Evolutionary conservation across 2,888 invertebrate genomes (phyloP).

Genomic region (Mamestra brassicae): DNA sequence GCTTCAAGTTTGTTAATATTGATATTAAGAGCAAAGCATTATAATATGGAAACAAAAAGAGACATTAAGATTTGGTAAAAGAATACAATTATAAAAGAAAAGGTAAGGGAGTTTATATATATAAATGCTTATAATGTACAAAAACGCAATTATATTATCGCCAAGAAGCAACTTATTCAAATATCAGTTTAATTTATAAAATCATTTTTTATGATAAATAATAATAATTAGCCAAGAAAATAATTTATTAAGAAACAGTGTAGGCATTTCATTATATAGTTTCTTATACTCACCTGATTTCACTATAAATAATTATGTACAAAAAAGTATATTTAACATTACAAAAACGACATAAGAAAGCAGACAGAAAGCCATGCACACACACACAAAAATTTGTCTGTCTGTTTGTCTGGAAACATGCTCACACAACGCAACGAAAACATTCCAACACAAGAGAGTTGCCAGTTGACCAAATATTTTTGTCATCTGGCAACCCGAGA

Average conservation of each 20-base stretch:
- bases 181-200: not conserved
- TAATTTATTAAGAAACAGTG: not conserved
- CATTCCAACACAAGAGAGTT: slow-evolving; percentile 50
- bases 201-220: not conserved
- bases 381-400: slow-evolving; percentile 43
- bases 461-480: slow-evolving; percentile 47
- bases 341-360: slow-evolving; percentile 55
- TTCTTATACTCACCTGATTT: slow-evolving; percentile 50
- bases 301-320: slow-evolving; percentile 30
- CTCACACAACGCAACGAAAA: slow-evolving; percentile 51
- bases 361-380: slow-evolving; percentile 61
- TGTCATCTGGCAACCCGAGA: slow-evolving; percentile 45
- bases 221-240: not conserved
- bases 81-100: not conserved
- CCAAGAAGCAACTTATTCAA: slow-evolving; percentile 20
- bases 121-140: not conserved
- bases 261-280: not conserved
- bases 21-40: slow-evolving; percentile 39
- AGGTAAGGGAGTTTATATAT: too few relatives aligned
- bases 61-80: not conserved
- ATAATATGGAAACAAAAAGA: slow-evolving; percentile 15
- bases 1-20: slow-evolving; percentile 25
- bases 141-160: not conserved
- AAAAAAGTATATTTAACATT: slow-evolving; percentile 22
- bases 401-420: slow-evolving; percentile 47